Evolutionary conservation across 2,113 vertebrate genomes (phyloP).

Genomic region (Oryzias javanicus): DNA sequence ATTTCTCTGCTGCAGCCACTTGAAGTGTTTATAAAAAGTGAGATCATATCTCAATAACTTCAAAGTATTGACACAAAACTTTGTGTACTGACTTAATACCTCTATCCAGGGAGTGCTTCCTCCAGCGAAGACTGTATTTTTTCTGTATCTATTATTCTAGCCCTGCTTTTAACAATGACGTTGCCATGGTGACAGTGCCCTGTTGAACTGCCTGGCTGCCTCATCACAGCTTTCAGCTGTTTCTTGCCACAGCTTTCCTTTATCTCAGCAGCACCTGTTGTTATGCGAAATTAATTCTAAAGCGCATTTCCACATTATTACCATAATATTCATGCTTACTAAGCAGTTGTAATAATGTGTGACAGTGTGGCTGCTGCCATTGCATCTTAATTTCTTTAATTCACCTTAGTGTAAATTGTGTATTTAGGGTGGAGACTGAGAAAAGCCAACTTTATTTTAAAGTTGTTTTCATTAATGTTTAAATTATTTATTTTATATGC

Average conservation of each 20-base stretch:
- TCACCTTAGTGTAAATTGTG: no score
- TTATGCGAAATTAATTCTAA: not conserved
- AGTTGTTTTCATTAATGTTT: no score
- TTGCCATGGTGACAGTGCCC: not conserved
- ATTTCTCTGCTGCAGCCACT: no score
- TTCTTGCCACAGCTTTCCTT: not conserved
- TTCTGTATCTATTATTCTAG: not conserved
- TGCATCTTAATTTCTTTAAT: no score
- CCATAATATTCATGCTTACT: not conserved
- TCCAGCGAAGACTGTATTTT: not conserved
- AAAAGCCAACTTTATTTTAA: no score
- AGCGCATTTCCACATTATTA: not conserved
- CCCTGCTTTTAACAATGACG: not conserved
- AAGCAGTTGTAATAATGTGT: not conserved
- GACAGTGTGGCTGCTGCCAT: no score
- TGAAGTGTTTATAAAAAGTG: not conserved
- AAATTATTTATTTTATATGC: no score
- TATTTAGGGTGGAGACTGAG: no score
- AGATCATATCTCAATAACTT: not conserved
- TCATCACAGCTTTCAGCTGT: not conserved
- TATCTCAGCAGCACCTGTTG: not conserved
- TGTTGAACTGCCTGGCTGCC: not conserved
- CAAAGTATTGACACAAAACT: not conserved
- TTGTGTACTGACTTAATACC: not conserved
- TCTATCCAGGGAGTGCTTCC: not conserved